These are phyloP conservation scores for Elephas maximus DNA, from an alignment of 2,113 vertebrate genomes.

Conservation along the genomic window DNA sequence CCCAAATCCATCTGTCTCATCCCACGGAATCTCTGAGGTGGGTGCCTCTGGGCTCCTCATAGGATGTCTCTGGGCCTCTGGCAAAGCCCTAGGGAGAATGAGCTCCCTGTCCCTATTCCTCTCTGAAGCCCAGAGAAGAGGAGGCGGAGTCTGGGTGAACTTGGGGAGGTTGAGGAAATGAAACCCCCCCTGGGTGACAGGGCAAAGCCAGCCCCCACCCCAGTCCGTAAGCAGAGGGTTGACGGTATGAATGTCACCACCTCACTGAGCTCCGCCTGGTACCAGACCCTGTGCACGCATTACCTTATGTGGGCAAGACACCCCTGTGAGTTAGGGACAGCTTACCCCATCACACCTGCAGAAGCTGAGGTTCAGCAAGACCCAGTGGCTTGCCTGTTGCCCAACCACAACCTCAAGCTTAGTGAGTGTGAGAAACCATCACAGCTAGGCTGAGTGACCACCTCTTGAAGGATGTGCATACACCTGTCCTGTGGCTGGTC, in stretches of 20 bases:
- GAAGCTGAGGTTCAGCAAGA: not conserved
- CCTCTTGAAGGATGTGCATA: too few species aligned
- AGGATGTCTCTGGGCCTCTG: not conserved
- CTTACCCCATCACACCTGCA: too few species aligned
- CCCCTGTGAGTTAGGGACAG: not conserved
- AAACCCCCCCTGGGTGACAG: not conserved
- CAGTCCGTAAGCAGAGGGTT: not conserved
- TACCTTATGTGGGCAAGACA: not conserved
- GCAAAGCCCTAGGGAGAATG: not conserved
- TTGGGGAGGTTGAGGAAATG: not conserved
- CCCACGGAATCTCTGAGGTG: not conserved
- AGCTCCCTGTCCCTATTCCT: not conserved
- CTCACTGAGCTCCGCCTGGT: accelerated
- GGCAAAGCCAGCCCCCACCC: not conserved
- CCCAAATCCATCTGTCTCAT: not conserved
- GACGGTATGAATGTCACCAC: not conserved
- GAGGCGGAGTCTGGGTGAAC: not conserved
- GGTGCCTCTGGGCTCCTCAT: not conserved
- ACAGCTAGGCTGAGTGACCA: too few species aligned
- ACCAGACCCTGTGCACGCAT: accelerated
- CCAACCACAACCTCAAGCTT: not conserved
- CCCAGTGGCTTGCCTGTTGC: too few species aligned
- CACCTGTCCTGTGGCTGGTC: not conserved
- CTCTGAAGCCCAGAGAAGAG: not conserved
- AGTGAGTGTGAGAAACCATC: not conserved